Conservation (phyloP, 2,113 vertebrate genomes). For the Esox niger region DNA sequence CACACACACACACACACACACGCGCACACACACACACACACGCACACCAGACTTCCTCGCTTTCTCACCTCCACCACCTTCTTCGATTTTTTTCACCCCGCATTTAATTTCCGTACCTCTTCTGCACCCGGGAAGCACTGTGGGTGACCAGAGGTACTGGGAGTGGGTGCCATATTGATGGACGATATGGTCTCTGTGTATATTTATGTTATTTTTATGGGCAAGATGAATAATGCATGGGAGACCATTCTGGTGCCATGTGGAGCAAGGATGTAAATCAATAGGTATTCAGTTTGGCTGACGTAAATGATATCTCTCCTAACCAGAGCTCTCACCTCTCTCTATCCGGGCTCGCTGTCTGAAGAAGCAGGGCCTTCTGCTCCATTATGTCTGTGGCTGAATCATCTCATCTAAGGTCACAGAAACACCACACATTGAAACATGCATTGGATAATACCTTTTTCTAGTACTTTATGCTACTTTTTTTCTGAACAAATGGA, state of each 20-base stretch:
- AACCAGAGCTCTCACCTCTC: background rate
- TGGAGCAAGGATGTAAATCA: constrained; percentile 61
- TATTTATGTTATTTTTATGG: constrained; percentile 65
- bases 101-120: constrained; percentile 3
- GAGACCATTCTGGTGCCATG: constrained; percentile 30
- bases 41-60: background rate
- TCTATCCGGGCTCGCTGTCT: background rate
- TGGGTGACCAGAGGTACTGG: constrained; percentile 43
- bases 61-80: background rate
- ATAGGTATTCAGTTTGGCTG: constrained; percentile 42
- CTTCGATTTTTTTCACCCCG: background rate
- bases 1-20: background rate
- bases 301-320: constrained; percentile 46
- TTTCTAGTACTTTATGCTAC: too few relatives aligned
- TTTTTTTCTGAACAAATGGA: too few relatives aligned
- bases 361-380: too few relatives aligned
- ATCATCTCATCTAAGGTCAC: too few relatives aligned
- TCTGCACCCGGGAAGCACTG: constrained; percentile 36
- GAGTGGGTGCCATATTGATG: constrained; percentile 26
- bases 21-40: background rate
- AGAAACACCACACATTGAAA: too few relatives aligned
- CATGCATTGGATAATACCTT: too few relatives aligned
- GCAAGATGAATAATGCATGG: constrained; percentile 66
- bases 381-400: too few relatives aligned
- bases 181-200: constrained; percentile 24